Evolutionary conservation across 2,888 invertebrate genomes (phyloP), one percentile per base, ranked within the genome.

Genomic region (Drosophila fulvimacula): DNA sequence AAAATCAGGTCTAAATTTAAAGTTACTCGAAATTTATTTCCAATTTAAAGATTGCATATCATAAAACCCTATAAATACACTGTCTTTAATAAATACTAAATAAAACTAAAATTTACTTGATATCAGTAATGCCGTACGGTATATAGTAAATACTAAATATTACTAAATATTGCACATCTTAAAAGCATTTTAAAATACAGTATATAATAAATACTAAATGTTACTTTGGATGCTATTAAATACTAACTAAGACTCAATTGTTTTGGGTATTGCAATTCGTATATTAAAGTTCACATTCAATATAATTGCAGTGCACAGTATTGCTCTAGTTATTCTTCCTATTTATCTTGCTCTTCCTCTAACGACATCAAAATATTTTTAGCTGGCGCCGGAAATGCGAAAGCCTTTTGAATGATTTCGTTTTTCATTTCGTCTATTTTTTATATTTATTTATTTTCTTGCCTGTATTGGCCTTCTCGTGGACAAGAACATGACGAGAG

Each of bases 321-420:
- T 3, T n/a, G 44, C n/a, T n/a, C 15, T 9, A 44, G 24, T 24
- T 44, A 7, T 24, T 46, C 27, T 17, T 10, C 13, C 30, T 27
- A n/a, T 17, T 27, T 10, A 5, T 46, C 27, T 17, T 2, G 2
- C 4, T 9, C 30, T 51, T 49, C 34, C 56, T 72, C 34, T 57
- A 76, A 73, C 76, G 82, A 82, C 78, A 69, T 85, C 71, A 67
- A 81, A 68, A 79, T 75, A 84, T 82, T 76, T 88, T 82, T 77
- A 79, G 86, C 70, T 79, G 84, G 84, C 84, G 84, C 88, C 84
- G 83, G 82, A 84, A 82, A 85, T 84, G 78, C 77, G 76, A 88
- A 76, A 82, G 80, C 64, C 80, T 70, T 87, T 83, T 78, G 36
- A 68, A 62, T 75, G 46, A 63, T 24, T 49, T 46, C 64, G 48